Percentiles rank a stretch among this genome's conserved stretches.
Conservation (phyloP, 2,797 vertebrate genomes). For the Scyliorhinus canicula region DNA sequence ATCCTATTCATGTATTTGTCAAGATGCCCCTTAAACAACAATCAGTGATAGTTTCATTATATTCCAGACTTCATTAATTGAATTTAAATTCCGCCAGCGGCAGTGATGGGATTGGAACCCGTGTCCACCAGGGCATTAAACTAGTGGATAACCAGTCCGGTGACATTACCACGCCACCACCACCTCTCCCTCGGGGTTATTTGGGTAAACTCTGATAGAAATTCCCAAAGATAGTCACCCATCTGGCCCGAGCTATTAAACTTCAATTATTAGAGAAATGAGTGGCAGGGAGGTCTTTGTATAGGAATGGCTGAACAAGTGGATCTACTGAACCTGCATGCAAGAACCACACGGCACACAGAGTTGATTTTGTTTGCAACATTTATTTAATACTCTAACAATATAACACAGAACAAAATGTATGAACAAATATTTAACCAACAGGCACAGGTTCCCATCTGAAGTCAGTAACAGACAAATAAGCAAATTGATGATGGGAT, state of each 20-base stretch:
- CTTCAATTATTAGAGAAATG: background rate
- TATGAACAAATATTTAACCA: background rate
- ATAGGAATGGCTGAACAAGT: background rate
- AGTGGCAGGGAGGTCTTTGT: no score
- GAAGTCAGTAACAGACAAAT: background rate
- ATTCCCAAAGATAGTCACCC: background rate
- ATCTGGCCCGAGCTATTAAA: background rate
- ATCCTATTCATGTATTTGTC: no score
- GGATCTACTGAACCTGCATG: no score
- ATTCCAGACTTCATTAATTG: no score
- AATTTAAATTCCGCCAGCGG: no score
- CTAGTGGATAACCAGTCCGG: no score
- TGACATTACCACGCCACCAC: no score
- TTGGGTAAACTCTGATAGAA: background rate
- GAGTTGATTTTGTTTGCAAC: background rate
- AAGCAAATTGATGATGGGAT: background rate
- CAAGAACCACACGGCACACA: background rate
- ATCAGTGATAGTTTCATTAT: no score
- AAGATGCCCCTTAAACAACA: no score
- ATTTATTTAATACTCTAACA: constrained; percentile 4
- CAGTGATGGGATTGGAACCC: no score
- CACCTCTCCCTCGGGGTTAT: no score
- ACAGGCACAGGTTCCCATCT: background rate
- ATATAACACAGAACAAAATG: background rate
- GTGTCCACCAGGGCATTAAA: no score